Conservation (phyloP, 2,888 invertebrate genomes). For the Coelinius sp. region DNA sequence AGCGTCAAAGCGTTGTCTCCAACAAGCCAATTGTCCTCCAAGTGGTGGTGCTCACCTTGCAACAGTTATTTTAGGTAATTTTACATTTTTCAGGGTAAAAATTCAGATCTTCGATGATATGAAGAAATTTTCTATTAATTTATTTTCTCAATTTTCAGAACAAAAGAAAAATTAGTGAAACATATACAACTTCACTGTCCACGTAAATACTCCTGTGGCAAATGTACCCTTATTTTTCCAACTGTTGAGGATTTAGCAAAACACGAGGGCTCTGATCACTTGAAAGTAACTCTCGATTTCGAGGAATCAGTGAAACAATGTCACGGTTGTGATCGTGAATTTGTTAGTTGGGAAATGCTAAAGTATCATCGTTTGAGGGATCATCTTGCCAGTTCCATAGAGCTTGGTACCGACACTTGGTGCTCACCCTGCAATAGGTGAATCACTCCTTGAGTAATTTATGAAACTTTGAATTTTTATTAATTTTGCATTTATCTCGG, state of each 20-base stretch:
- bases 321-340: slow-evolving; percentile 61
- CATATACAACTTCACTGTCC: slow-evolving; percentile 62
- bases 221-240: slow-evolving; percentile 56
- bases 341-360: slow-evolving; percentile 63
- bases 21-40: slow-evolving; percentile 53
- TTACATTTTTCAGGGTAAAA: not conserved
- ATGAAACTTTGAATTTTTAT: not conserved
- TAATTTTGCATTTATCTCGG: not conserved
- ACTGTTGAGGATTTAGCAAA: slow-evolving; percentile 60
- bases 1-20: slow-evolving; percentile 55
- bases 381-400: slow-evolving; percentile 53
- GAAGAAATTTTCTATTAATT: slow-evolving; percentile 8
- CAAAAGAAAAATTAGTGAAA: slow-evolving; percentile 58
- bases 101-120: too few species aligned
- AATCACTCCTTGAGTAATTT: not conserved
- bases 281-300: slow-evolving; percentile 58
- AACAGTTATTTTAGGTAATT: slow-evolving; percentile 62
- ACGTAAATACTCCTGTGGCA: slow-evolving; percentile 58
- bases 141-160: slow-evolving; percentile 46
- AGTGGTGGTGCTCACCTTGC: slow-evolving; percentile 65
- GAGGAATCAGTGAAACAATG: slow-evolving; percentile 58
- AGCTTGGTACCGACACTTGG: slow-evolving; percentile 57
- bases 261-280: slow-evolving; percentile 59
- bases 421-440: slow-evolving; percentile 62
- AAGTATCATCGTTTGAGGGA: slow-evolving; percentile 60